Percentiles rank a stretch among this genome's conserved stretches.
Evolutionary conservation across 2,113 vertebrate genomes (phyloP).

Genomic region (Cercopithecus mona): DNA sequence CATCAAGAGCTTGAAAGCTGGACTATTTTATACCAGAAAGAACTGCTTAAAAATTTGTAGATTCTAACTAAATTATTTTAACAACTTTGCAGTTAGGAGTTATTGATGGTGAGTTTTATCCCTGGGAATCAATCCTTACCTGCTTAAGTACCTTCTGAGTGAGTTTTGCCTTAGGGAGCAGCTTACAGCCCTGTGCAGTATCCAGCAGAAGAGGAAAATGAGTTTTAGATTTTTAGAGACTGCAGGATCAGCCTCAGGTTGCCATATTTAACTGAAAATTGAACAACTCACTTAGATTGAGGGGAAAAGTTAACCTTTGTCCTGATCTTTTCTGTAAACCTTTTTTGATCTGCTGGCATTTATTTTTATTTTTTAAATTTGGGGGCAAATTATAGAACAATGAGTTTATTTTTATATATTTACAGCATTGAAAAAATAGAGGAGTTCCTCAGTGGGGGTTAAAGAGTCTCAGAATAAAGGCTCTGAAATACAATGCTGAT

Average conservation of each 20-base stretch:
- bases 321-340: not conserved
- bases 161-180: not conserved
- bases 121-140: not conserved
- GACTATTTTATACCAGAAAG: not conserved
- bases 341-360: not conserved
- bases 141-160: not conserved
- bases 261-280: not conserved
- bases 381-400: not conserved
- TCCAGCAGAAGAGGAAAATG: not conserved
- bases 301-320: not conserved
- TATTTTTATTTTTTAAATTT: not conserved
- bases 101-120: not conserved
- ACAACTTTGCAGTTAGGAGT: not conserved
- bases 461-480: not conserved
- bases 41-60: not conserved
- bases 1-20: not conserved
- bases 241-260: not conserved
- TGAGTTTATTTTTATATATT: not conserved
- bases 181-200: not conserved
- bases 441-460: not conserved
- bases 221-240: not conserved
- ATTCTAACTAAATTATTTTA: conserved; percentile 22
- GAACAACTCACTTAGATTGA: not conserved
- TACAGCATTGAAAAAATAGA: conserved; percentile 6
- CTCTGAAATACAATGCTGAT: not conserved